Evolutionary conservation across 2,113 vertebrate species (phyloP).

Genomic region (Elgaria multicarinata): DNA sequence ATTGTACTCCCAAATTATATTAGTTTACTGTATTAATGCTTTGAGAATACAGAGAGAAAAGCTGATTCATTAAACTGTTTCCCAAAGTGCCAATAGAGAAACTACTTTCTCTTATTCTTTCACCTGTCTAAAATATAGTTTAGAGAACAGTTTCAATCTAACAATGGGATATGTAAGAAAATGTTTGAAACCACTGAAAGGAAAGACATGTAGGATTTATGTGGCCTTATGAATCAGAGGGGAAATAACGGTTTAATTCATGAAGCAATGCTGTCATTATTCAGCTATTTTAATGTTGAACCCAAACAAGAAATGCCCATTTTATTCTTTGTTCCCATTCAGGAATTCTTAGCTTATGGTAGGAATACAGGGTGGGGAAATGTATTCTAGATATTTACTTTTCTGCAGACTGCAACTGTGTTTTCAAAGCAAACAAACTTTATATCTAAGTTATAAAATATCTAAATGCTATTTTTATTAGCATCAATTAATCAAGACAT

Average conservation of each 20-base stretch:
- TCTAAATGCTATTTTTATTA: neutral
- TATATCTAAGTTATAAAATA: neutral
- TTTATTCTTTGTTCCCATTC: conserved; percentile 14
- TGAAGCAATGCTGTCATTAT: conserved; percentile 7
- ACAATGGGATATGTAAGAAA: neutral
- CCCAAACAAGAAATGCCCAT: conserved; percentile 35
- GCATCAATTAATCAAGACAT: neutral
- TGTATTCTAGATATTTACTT: neutral
- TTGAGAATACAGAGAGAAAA: neutral
- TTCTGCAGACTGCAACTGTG: neutral
- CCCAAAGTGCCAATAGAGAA: neutral
- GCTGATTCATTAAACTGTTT: neutral
- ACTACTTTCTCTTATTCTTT: neutral
- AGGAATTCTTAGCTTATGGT: conserved; percentile 18
- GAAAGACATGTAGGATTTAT: neutral
- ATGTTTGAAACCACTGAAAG: neutral
- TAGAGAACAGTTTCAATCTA: neutral
- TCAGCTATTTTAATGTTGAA: conserved; percentile 20
- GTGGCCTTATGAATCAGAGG: neutral
- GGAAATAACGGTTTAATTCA: neutral
- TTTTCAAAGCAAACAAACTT: neutral
- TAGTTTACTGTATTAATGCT: neutral
- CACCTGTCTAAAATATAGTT: neutral
- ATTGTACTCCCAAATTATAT: neutral
- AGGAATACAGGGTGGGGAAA: conserved; percentile 2